Evolutionary conservation across 37 sponge, comb jelly and placozoan species (phyloP).

Genomic region (Crambe crambe): DNA sequence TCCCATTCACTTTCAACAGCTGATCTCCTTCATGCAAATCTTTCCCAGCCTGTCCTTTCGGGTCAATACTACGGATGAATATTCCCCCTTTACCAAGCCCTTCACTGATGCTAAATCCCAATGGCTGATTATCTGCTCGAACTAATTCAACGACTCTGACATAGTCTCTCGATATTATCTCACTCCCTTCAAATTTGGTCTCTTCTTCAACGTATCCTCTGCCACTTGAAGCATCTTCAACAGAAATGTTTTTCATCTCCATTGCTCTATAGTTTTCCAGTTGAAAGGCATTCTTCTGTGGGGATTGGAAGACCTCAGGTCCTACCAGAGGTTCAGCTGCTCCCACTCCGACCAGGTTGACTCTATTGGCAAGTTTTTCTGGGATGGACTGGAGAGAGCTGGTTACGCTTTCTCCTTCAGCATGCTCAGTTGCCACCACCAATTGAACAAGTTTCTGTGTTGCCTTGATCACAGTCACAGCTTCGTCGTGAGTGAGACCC

Average conservation of each 20-base stretch:
- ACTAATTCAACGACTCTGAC: not conserved
- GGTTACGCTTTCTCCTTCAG: slow-evolving; percentile 1
- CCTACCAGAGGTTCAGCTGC: not conserved
- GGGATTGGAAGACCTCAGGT: not conserved
- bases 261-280: not conserved
- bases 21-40: slow-evolving; percentile 66
- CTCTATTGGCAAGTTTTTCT: not conserved
- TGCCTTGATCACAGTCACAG: slow-evolving; percentile 43
- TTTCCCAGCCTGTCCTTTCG: slow-evolving; percentile 42
- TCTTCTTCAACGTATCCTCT: not conserved
- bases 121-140: slow-evolving; percentile 17
- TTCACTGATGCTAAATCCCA: slow-evolving; percentile 74
- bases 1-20: slow-evolving; percentile 64
- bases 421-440: slow-evolving; percentile 53
- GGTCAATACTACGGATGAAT: slow-evolving; percentile 37
- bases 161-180: not conserved
- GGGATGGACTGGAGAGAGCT: slow-evolving; percentile 32
- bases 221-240: not conserved
- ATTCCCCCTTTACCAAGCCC: slow-evolving; percentile 7
- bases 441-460: slow-evolving; percentile 57
- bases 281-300: not conserved
- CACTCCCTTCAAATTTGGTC: not conserved
- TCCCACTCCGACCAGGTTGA: too few relatives aligned
- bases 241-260: not conserved
- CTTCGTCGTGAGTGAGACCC: slow-evolving; percentile 66